A percentile compares a stretch with the other conserved stretches of the same genome.
These are phyloP conservation scores for Diphyllodes magnificus DNA, from an alignment of 2,113 vertebrate species.

Conservation along the genomic window DNA sequence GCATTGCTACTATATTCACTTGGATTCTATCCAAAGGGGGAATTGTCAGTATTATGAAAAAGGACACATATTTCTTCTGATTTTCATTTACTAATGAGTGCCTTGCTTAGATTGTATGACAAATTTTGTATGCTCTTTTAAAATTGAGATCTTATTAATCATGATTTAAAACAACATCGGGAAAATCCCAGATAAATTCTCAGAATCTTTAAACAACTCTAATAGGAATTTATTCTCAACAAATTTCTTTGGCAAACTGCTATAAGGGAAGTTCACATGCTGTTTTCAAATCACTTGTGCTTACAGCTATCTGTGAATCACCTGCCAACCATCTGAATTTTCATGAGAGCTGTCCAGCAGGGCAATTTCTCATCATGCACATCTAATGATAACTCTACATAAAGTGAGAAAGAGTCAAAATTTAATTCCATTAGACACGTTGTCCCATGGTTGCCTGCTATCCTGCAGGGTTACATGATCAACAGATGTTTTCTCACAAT, in stretches of 20 bases:
- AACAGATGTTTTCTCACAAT: not conserved
- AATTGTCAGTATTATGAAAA: not conserved
- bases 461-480: not conserved
- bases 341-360: not conserved
- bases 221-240: not conserved
- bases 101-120: not conserved
- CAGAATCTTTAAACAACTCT: not conserved
- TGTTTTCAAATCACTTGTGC: constrained; percentile 24
- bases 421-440: not conserved
- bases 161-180: not conserved
- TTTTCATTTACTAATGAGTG: not conserved
- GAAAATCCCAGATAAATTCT: not conserved
- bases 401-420: not conserved
- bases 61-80: not conserved
- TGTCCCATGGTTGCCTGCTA: not conserved
- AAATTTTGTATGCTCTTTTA: not conserved
- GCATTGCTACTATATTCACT: not conserved
- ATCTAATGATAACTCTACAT: not conserved
- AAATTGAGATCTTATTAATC: not conserved
- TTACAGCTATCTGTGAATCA: constrained; percentile 23
- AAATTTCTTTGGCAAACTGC: not conserved
- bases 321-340: not conserved
- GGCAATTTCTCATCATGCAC: not conserved
- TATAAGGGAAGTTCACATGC: not conserved
- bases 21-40: not conserved